phyloP scores from a whole-genome alignment of 2,113 vertebrate genomes.

The Tetrao urogallus region DNA sequence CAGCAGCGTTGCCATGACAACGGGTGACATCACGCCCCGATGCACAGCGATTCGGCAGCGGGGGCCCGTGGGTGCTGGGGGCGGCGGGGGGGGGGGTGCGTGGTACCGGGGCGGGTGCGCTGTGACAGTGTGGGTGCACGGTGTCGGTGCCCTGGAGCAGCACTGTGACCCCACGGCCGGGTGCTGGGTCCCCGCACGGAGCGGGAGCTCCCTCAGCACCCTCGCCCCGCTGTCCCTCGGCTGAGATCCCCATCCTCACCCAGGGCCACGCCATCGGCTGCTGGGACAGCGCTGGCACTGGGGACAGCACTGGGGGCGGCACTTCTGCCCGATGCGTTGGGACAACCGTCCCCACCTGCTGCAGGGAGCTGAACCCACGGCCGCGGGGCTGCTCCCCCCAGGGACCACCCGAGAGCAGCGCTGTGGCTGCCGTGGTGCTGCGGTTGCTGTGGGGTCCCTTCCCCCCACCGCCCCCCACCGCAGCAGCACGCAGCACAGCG shows the following conservation, averaged over 20 bases:
- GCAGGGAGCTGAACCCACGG: rapidly evolving
- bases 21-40: slow-evolving; percentile 66
- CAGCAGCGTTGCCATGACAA: slow-evolving; percentile 69
- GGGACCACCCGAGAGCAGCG: not conserved
- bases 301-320: rapidly evolving
- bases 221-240: not conserved
- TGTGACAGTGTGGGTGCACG: not conserved
- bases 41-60: slow-evolving; percentile 16
- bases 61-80: not conserved
- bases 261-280: rapidly evolving
- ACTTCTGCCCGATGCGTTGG: not conserved
- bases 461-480: not conserved
- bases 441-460: not conserved
- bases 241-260: rapidly evolving
- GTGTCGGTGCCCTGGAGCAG: not conserved
- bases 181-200: not conserved
- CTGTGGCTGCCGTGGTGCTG: rapidly evolving
- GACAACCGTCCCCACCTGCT: not conserved
- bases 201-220: not conserved
- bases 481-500: not conserved
- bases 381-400: not conserved
- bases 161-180: not conserved
- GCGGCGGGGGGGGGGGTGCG: not conserved
- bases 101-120: not conserved
- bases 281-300: rapidly evolving